phyloP scores from a whole-genome alignment of 2,113 vertebrate genomes.

The Scatophagus argus region DNA sequence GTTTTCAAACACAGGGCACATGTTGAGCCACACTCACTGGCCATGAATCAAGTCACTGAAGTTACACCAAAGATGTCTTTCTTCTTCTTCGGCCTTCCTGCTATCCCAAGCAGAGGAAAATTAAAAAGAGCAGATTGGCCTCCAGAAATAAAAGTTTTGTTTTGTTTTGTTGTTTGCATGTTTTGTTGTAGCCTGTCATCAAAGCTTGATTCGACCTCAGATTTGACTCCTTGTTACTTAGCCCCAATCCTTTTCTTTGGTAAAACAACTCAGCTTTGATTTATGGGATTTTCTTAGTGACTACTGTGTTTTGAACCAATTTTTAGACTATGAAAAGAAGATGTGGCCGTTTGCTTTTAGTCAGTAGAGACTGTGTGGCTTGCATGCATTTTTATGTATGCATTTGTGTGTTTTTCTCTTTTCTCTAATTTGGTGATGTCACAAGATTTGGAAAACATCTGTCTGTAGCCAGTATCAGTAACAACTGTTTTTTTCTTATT shows the following conservation, averaged over 20 bases:
- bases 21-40: neutral
- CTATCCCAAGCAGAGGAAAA: slow-evolving; percentile 14
- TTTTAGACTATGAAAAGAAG: neutral
- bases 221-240: neutral
- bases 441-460: neutral
- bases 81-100: neutral
- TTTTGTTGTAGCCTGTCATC: neutral
- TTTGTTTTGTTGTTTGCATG: no score
- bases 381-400: neutral
- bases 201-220: neutral
- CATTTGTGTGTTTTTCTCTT: slow-evolving; percentile 15
- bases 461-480: neutral
- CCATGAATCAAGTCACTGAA: neutral
- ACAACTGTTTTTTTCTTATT: no score
- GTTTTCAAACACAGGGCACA: slow-evolving; percentile 32
- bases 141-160: slow-evolving; percentile 19
- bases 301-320: neutral
- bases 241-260: neutral
- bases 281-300: slow-evolving; percentile 12
- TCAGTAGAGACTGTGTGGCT: slow-evolving; percentile 11
- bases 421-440: slow-evolving; percentile 2
- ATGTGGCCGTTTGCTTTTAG: neutral
- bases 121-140: neutral
- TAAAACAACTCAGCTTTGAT: neutral
- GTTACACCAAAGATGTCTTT: neutral